Evolutionary conservation across 2,797 vertebrate genomes (phyloP).

Genomic region (Eulemur mongoz): DNA sequence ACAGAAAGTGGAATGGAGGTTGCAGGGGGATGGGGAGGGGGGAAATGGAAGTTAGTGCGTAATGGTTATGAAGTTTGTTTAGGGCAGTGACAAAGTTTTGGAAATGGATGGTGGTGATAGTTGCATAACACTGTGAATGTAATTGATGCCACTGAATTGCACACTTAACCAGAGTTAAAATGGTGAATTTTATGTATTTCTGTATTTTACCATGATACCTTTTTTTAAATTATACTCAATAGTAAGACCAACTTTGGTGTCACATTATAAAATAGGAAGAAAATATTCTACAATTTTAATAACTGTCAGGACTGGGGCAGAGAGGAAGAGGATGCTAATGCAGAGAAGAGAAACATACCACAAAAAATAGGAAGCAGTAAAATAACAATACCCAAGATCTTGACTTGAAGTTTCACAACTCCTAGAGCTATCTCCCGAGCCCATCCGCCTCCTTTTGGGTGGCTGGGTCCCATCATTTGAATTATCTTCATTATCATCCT

Average conservation of each 20-base stretch:
- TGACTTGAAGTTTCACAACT: conserved; percentile 96
- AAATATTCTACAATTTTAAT: neutral
- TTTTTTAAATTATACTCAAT: neutral
- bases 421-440: conserved; percentile 96
- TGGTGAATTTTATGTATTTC: neutral
- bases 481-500: conserved; percentile 96
- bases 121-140: too few species aligned
- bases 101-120: neutral
- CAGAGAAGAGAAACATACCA: neutral
- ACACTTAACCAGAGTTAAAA: neutral
- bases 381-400: conserved; percentile 90
- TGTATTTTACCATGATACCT: neutral
- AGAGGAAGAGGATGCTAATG: fast-evolving
- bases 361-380: too few species aligned
- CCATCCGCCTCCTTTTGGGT: conserved; percentile 95
- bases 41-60: fast-evolving
- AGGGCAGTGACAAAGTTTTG: neutral
- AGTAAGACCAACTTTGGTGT: neutral
- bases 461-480: conserved; percentile 97
- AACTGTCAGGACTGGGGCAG: fast-evolving
- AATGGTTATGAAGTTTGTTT: fast-evolving
- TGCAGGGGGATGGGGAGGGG: fast-evolving
- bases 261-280: neutral
- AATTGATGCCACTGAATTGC: neutral
- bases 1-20: fast-evolving